These are phyloP conservation scores for Hyperoodon ampullatus DNA, from an alignment of 2,113 vertebrate species.

Conservation along the genomic window DNA sequence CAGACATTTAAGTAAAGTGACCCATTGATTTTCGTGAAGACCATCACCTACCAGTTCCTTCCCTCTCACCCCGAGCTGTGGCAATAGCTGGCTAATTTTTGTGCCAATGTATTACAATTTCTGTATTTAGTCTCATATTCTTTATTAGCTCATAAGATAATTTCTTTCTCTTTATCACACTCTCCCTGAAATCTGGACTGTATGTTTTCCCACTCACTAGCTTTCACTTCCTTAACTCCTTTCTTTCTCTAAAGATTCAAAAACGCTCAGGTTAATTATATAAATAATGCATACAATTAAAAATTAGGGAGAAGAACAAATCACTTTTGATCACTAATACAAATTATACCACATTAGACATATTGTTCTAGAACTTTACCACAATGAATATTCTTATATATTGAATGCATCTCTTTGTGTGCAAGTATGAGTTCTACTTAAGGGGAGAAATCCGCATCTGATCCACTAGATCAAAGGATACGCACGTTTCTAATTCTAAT, in stretches of 20 bases:
- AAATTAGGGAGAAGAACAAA: background rate
- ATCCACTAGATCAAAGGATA: background rate
- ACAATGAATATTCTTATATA: background rate
- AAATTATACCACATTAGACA: background rate
- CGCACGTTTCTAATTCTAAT: background rate
- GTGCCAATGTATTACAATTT: background rate
- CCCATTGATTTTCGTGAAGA: background rate
- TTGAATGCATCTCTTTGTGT: background rate
- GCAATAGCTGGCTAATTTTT: background rate
- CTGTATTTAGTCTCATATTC: background rate
- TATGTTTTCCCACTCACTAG: background rate
- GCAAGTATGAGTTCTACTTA: background rate
- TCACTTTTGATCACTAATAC: constrained; percentile 26
- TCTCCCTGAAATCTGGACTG: background rate
- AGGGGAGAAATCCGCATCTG: background rate
- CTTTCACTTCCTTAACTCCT: background rate
- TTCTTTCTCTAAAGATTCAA: background rate
- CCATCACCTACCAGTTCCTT: background rate
- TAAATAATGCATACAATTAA: background rate
- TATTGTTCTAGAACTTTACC: background rate
- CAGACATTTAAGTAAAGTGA: constrained; percentile 1
- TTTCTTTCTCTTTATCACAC: constrained; percentile 48
- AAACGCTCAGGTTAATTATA: background rate
- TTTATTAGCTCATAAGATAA: background rate
- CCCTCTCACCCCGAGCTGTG: background rate